Evolutionary conservation across 2,797 vertebrate species (phyloP), one percentile per base, ranked within the genome.

Genomic region (Pantherophis alleghaniensis): DNA sequence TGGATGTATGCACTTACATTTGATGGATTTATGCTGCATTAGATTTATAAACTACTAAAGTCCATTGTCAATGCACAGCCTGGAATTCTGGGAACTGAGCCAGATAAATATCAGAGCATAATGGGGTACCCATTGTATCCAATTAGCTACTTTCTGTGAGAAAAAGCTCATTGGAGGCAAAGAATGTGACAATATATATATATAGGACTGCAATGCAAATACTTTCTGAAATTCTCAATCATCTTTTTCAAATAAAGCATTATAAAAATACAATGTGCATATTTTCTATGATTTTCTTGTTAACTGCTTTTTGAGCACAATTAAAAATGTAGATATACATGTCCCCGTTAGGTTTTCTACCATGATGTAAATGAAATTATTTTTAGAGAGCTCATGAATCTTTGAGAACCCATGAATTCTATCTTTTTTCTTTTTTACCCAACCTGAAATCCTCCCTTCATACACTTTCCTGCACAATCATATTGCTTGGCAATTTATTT

Each of bases 71-170:
- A 92, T 94, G 60, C 93, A 96, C 92, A 96, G 95, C 95, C 93
- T 96, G 66, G 63, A 26, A 88, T 69, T 91, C 74, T 93, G 61
- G 94, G 90, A 96, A 87, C 24, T 96, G 95, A 95, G 95, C 95
- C 95, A 95, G 87, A 92, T 95, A 92, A 96, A 94, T 95, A 92
- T 92, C 92, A 94, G 94, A 95, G 95, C 94, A 96, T 96, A 96
- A 96, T 96, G 96, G 94, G 93, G 95, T 96, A 95, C 96, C 95
- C 63, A 66, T 37, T 96, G 96, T 95, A 95, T 93, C 57, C 93
- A 94, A 96, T 96, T 94, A 95, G 94, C 94, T 95, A 90, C 92
- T 95, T 95, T 96, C 94, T 95, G 53, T 93, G 96, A 5, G n/a
- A 95, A 94, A 90, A 88, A 20, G 5, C 32, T 60, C 20, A 42